phyloP scores from a whole-genome alignment of 2,113 vertebrate species.

The Oryzias woworae region DNA sequence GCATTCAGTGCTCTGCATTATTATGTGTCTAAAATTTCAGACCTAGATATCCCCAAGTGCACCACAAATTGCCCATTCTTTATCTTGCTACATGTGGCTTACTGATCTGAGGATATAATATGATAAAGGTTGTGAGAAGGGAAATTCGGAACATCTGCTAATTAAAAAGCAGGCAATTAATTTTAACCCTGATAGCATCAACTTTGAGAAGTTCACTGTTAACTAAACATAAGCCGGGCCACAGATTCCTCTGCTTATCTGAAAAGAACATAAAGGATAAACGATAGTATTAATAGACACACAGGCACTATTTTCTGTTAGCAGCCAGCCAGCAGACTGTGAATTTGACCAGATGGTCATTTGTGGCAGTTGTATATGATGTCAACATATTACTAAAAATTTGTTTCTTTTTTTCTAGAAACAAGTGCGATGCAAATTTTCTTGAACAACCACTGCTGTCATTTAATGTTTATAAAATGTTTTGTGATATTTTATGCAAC shows the following conservation, averaged over 20 bases:
- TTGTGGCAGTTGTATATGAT: neutral
- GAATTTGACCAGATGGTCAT: neutral
- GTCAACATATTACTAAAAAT: neutral
- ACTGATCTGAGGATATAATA: constrained; percentile 20
- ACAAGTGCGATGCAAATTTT: too few relatives aligned
- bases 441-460: too few relatives aligned
- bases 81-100: constrained; percentile 7
- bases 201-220: constrained; percentile 29
- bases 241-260: constrained; percentile 15
- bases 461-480: too few relatives aligned
- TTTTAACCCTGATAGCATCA: constrained; percentile 22
- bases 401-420: too few relatives aligned
- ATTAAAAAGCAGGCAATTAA: constrained; percentile 35
- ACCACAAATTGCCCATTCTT: constrained; percentile 20
- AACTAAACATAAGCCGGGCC: constrained; percentile 22
- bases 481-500: too few relatives aligned
- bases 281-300: constrained; percentile 52
- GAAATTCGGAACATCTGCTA: constrained; percentile 15
- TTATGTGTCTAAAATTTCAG: constrained; percentile 14
- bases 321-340: constrained; percentile 8
- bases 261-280: constrained; percentile 29
- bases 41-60: neutral
- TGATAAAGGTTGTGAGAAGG: neutral
- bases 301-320: constrained; percentile 26
- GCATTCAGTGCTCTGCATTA: constrained; percentile 6